These are phyloP conservation scores for Falco biarmicus DNA, from an alignment of 2,797 vertebrate species.

Conservation along the genomic window DNA sequence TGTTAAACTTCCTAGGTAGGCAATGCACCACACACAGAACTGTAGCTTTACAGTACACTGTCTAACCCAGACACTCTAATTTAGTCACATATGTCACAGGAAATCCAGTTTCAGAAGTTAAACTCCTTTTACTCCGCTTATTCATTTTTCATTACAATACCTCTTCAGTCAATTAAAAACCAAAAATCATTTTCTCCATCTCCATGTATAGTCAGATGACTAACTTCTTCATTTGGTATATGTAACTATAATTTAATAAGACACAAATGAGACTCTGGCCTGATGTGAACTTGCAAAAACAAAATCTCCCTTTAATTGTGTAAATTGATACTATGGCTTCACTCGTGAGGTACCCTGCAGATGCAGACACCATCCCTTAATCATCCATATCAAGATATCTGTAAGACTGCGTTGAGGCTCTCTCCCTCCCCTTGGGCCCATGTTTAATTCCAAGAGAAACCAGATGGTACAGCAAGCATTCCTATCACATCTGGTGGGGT, in stretches of 20 bases:
- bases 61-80: background rate
- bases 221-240: background rate
- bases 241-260: background rate
- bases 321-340: background rate
- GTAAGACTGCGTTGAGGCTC: background rate
- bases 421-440: rapidly evolving
- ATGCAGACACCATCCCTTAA: background rate
- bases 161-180: background rate
- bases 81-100: background rate
- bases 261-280: background rate
- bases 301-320: background rate
- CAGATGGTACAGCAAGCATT: rapidly evolving
- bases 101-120: background rate
- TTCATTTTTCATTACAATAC: background rate
- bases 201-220: background rate
- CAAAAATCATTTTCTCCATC: background rate
- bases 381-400: background rate
- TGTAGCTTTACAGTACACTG: background rate
- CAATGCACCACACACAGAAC: background rate
- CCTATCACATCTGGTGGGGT: rapidly evolving
- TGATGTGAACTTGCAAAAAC: background rate
- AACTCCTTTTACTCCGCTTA: background rate
- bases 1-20: background rate
- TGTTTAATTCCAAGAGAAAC: background rate
- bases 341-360: background rate